Evolutionary conservation across 2,113 vertebrate species (phyloP), one percentile per base, ranked within the genome.

Genomic region (Ivindomyrus marchei): DNA sequence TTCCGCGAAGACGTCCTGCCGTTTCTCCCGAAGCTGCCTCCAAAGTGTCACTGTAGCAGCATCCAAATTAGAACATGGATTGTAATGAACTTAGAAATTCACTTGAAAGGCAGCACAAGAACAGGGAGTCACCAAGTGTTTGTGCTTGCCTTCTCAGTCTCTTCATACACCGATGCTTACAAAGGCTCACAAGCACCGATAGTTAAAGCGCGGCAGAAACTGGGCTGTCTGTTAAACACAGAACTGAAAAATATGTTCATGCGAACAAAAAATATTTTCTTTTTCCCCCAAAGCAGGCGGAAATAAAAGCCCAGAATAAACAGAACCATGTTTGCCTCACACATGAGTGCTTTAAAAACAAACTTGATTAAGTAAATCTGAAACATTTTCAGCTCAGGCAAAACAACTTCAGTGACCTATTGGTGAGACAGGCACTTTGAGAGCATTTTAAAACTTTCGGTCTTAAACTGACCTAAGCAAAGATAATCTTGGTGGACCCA

Each of bases 351-450:
- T 39, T 50, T 45, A 46, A 52, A 87, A 87, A 88, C 53, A 66
- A 62, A 21, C 39, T 31, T 87, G 47, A 27, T 87, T 53, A 52
- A 87, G 85, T n/a, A 87, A 87, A 49, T 50, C 47, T 52, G 49
- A 87, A 87, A 88, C 87, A 58, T 62, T 88, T 88, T 62, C 19
- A n/a, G 52, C 36, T 58, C 52, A 42, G 56, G 47, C 31, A 56
- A 87, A 11, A 52, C 49, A 27, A 52, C 49, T n/a, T 39, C 17
- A 27, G 27, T 53, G 86, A 87, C 42, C 42, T 88, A 17, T 46
- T 11, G 21, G 2, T 21, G 17, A 66, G 27, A 42, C 53, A 46
- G 5, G 84, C 50, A 31, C 49, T 7, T 56, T 36, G 85, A 46
- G 56, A 88, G 42, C 27, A 27, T 42, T 88, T 62, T 88, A n/a